These are phyloP conservation scores for Corynorhinus townsendii DNA, from an alignment of 2,113 vertebrate genomes.

Conservation along the genomic window DNA sequence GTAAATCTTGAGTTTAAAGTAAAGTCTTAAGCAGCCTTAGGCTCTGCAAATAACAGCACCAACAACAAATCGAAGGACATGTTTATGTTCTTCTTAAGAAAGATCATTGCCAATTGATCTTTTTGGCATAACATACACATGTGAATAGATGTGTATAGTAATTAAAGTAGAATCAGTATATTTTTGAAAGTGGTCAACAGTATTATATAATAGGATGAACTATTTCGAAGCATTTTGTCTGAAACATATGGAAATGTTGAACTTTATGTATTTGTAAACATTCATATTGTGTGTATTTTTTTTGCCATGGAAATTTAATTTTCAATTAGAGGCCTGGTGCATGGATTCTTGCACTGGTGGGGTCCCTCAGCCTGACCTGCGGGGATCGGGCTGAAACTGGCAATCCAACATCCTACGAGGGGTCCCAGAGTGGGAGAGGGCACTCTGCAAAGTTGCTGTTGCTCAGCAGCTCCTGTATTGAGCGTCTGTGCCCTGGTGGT, in stretches of 20 bases:
- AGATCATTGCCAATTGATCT: conserved; percentile 36
- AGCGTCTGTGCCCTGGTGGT: too few species aligned
- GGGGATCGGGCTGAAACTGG: too few species aligned
- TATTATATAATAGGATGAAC: not conserved
- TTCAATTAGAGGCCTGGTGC: too few species aligned
- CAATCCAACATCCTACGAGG: too few species aligned
- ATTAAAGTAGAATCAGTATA: not conserved
- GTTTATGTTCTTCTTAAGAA: conserved; percentile 24
- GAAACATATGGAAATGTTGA: not conserved
- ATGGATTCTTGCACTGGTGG: too few species aligned
- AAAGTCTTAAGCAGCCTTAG: conserved; percentile 13
- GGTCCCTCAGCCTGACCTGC: too few species aligned
- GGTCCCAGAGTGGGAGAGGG: too few species aligned
- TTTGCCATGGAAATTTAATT: not conserved
- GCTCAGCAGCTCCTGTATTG: too few species aligned
- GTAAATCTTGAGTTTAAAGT: conserved; percentile 8
- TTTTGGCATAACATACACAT: conserved; percentile 2
- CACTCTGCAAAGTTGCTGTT: too few species aligned
- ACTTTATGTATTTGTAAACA: not conserved
- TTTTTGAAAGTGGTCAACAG: not conserved
- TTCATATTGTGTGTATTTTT: not conserved
- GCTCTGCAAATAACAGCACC: conserved; percentile 25
- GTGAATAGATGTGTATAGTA: not conserved
- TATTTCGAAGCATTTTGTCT: not conserved
- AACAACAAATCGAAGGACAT: conserved; percentile 15